phyloP scores from a whole-genome alignment of 2,113 vertebrate genomes.

The Sarotherodon lohbergeri region DNA sequence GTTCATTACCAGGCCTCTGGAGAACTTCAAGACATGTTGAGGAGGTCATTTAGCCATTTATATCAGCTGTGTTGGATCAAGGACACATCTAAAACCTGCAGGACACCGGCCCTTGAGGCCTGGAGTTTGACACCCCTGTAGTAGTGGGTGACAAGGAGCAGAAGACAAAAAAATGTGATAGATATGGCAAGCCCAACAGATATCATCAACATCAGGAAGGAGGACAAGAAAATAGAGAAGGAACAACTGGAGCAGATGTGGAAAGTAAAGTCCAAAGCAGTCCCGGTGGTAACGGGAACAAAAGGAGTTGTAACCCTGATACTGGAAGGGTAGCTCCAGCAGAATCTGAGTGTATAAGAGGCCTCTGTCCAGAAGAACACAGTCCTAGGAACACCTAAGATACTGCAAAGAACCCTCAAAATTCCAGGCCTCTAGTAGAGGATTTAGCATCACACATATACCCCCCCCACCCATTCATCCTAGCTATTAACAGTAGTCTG shows the following conservation, averaged over 20 bases:
- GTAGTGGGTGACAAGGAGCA: background rate
- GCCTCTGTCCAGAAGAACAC: background rate
- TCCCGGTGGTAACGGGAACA: background rate
- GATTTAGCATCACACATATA: background rate
- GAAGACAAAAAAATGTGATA: background rate
- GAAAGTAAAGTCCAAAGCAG: background rate
- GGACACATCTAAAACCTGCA: background rate
- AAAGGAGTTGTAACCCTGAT: background rate
- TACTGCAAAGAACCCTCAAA: background rate
- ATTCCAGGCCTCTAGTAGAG: background rate
- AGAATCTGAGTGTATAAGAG: accelerated
- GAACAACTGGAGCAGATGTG: background rate
- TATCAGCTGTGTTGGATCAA: background rate
- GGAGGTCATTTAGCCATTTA: accelerated
- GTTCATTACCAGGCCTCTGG: accelerated
- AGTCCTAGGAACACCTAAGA: background rate
- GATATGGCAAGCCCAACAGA: background rate
- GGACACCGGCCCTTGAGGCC: background rate
- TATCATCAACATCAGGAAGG: background rate
- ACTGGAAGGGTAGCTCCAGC: background rate
- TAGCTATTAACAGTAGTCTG: background rate
- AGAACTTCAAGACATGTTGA: background rate
- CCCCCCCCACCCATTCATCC: background rate
- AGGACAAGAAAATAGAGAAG: background rate
- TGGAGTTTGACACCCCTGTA: accelerated